These are phyloP conservation scores for Epistrophella euchroma DNA, from an alignment of 2,888 invertebrate genomes.

Conservation along the genomic window DNA sequence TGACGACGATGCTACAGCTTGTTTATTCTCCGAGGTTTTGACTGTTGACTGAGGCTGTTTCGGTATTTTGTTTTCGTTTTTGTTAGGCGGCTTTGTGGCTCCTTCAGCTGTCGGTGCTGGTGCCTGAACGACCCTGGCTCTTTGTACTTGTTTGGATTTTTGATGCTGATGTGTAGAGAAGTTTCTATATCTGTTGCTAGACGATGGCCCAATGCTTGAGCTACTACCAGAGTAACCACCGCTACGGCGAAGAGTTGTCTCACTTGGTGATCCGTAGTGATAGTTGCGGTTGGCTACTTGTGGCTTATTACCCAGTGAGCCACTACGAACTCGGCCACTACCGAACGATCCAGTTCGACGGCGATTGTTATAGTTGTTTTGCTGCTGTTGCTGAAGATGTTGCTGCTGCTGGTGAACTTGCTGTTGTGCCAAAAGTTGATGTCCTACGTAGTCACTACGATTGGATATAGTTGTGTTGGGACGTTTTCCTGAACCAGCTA, in stretches of 20 bases:
- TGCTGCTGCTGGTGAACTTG: slow-evolving; percentile 80
- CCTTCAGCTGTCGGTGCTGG: slow-evolving; percentile 18
- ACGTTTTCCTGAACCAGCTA: slow-evolving; percentile 80
- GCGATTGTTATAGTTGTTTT: slow-evolving; percentile 79
- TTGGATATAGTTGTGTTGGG: slow-evolving; percentile 83
- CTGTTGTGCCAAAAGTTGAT: slow-evolving; percentile 78
- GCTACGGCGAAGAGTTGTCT: slow-evolving; percentile 79
- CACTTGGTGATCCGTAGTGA: slow-evolving; percentile 81
- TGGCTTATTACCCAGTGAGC: slow-evolving; percentile 83
- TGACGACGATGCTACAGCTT: slow-evolving; percentile 68
- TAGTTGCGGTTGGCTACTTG: slow-evolving; percentile 82
- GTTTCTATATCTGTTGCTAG: slow-evolving; percentile 63
- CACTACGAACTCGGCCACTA: slow-evolving; percentile 83
- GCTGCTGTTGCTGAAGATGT: slow-evolving; percentile 79
- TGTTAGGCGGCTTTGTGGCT: slow-evolving; percentile 59
- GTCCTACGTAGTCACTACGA: slow-evolving; percentile 83
- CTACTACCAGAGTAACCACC: slow-evolving; percentile 79
- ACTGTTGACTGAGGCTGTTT: slow-evolving; percentile 46
- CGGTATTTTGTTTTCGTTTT: slow-evolving; percentile 46
- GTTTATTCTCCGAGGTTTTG: slow-evolving; percentile 66
- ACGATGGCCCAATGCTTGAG: slow-evolving; percentile 79
- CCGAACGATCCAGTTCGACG: slow-evolving; percentile 83
- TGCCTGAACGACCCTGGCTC: slow-evolving; percentile 28
- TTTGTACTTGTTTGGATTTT: slow-evolving; percentile 69
- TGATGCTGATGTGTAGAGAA: slow-evolving; percentile 64